Base-by-base conservation (phyloP, 2,888 invertebrate genomes). In the Venustoraphidia nigricollis region DNA sequence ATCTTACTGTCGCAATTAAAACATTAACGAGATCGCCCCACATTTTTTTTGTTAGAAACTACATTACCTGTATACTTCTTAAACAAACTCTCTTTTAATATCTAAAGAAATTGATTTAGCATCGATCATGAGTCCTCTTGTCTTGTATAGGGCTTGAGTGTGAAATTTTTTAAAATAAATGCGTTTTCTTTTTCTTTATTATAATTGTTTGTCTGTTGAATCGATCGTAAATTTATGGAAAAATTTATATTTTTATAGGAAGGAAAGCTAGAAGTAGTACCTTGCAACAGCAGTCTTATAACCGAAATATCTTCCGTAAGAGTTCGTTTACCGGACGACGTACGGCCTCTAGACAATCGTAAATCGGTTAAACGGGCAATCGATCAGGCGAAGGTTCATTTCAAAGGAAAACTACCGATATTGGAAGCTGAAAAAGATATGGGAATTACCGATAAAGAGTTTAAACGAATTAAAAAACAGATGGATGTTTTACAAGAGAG, bases 371-470 rank as follows among this genome's bases (percentile, higher is more conserved):
- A 87, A 0, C 89, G 88, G 64, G 84, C 87, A 1, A 82, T 93
- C 46, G 78, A 79, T 51, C 91, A 95, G 68, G 92, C 95, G 0
- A 83, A 89, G 59, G 88, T 86, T 62, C 77, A 95, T 36, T 95
- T 94, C 64, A 83, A 88, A 0, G 80, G 85, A 41, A 89, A 89
- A 0, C 78, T 92, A 0, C 97, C 97, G 0, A 66, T 91, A 8
- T 67, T 99, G 3, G 90, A 98, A 69, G 97, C 98, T 1, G 75
- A 96, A 13, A 83, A 83, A 48, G 97, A 98, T 60, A 97, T 98
- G 96, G 84, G 88, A 60, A 97, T 99, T 49, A 82, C 82, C 50
- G 91, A 94, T 40, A 64, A 76, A 0, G 79, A 79, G 9, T 91
- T 96, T 58, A 75, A 82, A 54, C 80, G 83, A 40, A 76, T 92